Percentiles rank a stretch among this genome's conserved stretches.
These are phyloP conservation scores for Ambastaia sidthimunki DNA, from an alignment of 2,797 vertebrate genomes.

Conservation along the genomic window DNA sequence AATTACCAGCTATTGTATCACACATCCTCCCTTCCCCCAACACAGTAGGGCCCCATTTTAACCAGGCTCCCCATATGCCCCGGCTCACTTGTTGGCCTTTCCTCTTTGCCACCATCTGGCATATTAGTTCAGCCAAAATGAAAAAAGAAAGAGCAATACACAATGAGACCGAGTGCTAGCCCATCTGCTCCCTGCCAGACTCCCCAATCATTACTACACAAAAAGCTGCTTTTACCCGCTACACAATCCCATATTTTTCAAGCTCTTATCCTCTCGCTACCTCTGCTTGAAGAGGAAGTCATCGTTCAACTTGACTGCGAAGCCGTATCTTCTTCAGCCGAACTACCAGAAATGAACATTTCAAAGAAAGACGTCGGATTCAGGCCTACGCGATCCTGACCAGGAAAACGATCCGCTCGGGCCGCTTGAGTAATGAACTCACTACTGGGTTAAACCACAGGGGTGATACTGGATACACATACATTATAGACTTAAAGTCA, in stretches of 20 bases:
- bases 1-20: conserved; percentile 83
- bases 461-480: conserved; percentile 61
- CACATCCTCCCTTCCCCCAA: conserved; percentile 73
- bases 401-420: conserved; percentile 32
- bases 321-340: not conserved
- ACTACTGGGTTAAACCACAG: conserved; percentile 62
- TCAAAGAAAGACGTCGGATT: not conserved
- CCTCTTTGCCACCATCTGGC: conserved; percentile 94
- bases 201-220: conserved; percentile 86
- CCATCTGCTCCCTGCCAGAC: conserved; percentile 90
- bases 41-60: conserved; percentile 93
- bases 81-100: conserved; percentile 93
- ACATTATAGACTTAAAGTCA: conserved; percentile 57
- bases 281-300: conserved; percentile 63
- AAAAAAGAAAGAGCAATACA: conserved; percentile 74
- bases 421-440: conserved; percentile 58
- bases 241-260: conserved; percentile 85
- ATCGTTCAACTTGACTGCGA: conserved; percentile 38
- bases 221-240: conserved; percentile 92
- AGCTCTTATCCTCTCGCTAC: conserved; percentile 82
- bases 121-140: conserved; percentile 86
- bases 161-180: conserved; percentile 83
- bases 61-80: conserved; percentile 99
- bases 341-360: conserved; percentile 2
- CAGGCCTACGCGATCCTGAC: conserved; percentile 13